Conservation (phyloP, 2,113 vertebrate genomes). For the Pseudopodoces humilis region DNA sequence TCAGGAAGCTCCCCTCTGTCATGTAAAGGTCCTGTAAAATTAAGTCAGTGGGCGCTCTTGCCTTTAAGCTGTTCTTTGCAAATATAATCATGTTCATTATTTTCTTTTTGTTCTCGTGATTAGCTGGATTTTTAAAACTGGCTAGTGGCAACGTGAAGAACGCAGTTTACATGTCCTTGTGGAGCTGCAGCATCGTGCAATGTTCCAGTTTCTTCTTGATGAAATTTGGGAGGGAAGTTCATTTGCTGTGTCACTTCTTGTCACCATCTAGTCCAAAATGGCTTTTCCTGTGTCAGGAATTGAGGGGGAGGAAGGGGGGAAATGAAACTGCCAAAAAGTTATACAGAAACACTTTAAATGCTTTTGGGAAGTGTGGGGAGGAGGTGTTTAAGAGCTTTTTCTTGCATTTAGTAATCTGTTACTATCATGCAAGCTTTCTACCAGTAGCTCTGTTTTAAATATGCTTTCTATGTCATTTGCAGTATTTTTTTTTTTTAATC, state of each 20-base stretch:
- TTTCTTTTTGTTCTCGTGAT: background rate
- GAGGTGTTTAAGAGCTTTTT: background rate
- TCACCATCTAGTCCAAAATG: constrained; percentile 1
- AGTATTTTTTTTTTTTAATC: background rate
- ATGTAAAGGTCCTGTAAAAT: background rate
- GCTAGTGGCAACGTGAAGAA: background rate
- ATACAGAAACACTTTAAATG: background rate
- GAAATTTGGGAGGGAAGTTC: constrained; percentile 26
- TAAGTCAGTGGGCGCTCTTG: fast-evolving
- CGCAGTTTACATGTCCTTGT: background rate
- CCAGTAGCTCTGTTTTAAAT: background rate
- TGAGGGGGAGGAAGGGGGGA: background rate
- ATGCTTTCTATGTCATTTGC: background rate
- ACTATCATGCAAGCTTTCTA: background rate
- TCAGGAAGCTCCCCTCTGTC: background rate
- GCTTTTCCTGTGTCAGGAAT: constrained; percentile 3
- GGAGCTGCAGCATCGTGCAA: background rate
- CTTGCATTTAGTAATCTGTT: background rate
- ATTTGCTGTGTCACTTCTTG: constrained; percentile 26
- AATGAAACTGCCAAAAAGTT: background rate
- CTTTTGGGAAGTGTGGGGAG: background rate
- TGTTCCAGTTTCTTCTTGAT: background rate
- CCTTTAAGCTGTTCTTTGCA: background rate
- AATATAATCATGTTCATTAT: fast-evolving
- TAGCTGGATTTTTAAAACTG: background rate